Conservation (phyloP, 2,113 vertebrate genomes). For the Pterocles gutturalis region DNA sequence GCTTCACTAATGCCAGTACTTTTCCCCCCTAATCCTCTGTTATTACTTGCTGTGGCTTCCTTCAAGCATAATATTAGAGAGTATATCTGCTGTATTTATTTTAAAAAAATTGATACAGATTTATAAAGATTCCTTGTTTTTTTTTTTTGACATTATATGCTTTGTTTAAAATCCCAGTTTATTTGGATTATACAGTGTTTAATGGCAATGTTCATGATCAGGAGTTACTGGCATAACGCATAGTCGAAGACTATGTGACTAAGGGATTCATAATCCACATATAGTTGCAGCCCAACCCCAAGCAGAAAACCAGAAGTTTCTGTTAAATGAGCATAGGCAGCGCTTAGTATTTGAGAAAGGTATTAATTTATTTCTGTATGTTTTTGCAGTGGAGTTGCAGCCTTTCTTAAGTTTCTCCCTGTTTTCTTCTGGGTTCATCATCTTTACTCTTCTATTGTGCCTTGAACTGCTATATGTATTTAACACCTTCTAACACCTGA, state of each 20-base stretch:
- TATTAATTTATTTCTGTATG: neutral
- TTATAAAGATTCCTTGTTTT: neutral
- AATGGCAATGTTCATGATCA: neutral
- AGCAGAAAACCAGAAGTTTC: neutral
- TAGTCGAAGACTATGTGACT: neutral
- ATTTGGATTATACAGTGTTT: neutral
- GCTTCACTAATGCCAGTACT: neutral
- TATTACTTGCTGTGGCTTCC: neutral
- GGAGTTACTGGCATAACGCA: neutral
- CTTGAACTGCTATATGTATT: neutral
- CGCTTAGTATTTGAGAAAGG: neutral
- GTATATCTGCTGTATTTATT: neutral
- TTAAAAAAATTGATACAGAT: neutral
- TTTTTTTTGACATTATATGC: neutral
- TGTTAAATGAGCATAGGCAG: neutral
- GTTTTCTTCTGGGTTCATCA: neutral
- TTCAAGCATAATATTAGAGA: neutral
- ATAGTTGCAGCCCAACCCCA: neutral
- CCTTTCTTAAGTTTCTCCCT: slow-evolving; percentile 25
- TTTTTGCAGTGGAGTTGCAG: neutral
- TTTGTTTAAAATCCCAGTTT: neutral
- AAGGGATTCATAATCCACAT: neutral
- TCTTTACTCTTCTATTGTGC: neutral
- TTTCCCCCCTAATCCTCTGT: neutral
- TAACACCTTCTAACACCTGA: neutral